Base-by-base conservation (phyloP, 2,888 invertebrate genomes). In the Apotomis betuletana region DNA sequence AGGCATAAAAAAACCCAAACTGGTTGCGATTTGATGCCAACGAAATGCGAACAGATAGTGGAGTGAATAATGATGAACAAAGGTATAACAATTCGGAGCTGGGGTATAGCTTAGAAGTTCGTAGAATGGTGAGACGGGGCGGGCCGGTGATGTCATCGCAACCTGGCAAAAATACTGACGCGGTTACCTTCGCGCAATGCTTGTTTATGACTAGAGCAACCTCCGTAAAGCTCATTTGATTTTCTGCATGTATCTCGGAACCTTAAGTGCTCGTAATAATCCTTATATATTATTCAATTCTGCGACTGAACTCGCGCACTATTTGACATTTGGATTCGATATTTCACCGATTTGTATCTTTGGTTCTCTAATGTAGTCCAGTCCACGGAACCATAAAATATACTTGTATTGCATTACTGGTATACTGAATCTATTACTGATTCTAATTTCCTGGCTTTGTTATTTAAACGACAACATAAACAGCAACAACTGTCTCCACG, bases 51-150 rank as follows among this genome's bases (percentile, higher is more conserved):
- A 81, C 79, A 84, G 77, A 87, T 86, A 86, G 84, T 83, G 77
- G 78, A 84, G 80, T 82, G 82, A 84, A 79, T 78, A 78, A 77
- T 73, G 78, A 46, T 80, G 79, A 85, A 90, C 73, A 78, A 59
- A 80, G 78, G 86, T 90, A 90, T 90, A 90, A 89, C 88, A 91
- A 91, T 87, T 83, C 79, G 81, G 84, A 83, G 85, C 83, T 89
- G 46, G 60, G 63, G 44, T 49, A 27, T 62, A 36, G 67, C 61
- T 83, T 80, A 80, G 79, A 87, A 86, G 84, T 92, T 91, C 91
- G 89, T 87, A 86, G 91, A 92, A 92, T 81, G 82, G 80, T 80
- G 83, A 88, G 88, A 86, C 87, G 80, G 84, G 85, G 83, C 79
- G 76, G 76, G 75, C 76, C 76, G 89, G 90, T 92, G 92, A 91